These are phyloP conservation scores for Aphidius ervi DNA, from an alignment of 1,140 invertebrate species.

Conservation along the genomic window DNA sequence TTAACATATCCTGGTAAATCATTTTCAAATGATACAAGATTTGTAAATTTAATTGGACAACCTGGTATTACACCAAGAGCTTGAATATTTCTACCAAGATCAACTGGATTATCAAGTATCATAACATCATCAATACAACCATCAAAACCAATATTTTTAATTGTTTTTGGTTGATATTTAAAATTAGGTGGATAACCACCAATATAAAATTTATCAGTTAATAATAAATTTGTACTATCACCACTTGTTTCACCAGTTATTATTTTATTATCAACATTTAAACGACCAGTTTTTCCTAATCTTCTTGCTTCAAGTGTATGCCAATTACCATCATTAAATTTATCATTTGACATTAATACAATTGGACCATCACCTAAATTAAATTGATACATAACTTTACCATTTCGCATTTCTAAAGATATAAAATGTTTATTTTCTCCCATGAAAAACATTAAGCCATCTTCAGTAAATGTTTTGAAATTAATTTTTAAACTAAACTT, in stretches of 20 bases:
- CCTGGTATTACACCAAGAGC: slow-evolving; percentile 78
- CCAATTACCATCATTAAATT: slow-evolving; percentile 81
- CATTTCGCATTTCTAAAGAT: slow-evolving; percentile 77
- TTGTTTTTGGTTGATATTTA: slow-evolving; percentile 61
- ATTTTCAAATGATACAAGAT: slow-evolving; percentile 61
- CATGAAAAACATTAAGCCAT: slow-evolving; percentile 85
- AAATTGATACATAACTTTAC: slow-evolving; percentile 68
- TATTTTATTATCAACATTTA: slow-evolving; percentile 65
- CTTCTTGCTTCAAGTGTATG: slow-evolving; percentile 72
- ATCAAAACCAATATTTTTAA: slow-evolving; percentile 77
- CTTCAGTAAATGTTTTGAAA: slow-evolving; percentile 81
- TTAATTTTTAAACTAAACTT: slow-evolving; percentile 61
- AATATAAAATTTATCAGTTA: slow-evolving; percentile 74
- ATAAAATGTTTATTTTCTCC: slow-evolving; percentile 73
- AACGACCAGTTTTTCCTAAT: slow-evolving; percentile 59
- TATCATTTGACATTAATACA: slow-evolving; percentile 55
- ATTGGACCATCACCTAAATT: slow-evolving; percentile 64
- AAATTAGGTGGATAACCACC: slow-evolving; percentile 71
- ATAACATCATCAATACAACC: slow-evolving; percentile 87
- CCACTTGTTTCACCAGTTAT: slow-evolving; percentile 41
- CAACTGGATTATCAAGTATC: slow-evolving; percentile 69
- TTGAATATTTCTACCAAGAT: slow-evolving; percentile 73
- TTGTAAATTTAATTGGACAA: slow-evolving; percentile 69
- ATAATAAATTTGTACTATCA: slow-evolving; percentile 48
- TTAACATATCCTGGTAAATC: slow-evolving; percentile 62